Conservation (phyloP, 2,797 vertebrate genomes). For the Hemitrygon akajei region DNA sequence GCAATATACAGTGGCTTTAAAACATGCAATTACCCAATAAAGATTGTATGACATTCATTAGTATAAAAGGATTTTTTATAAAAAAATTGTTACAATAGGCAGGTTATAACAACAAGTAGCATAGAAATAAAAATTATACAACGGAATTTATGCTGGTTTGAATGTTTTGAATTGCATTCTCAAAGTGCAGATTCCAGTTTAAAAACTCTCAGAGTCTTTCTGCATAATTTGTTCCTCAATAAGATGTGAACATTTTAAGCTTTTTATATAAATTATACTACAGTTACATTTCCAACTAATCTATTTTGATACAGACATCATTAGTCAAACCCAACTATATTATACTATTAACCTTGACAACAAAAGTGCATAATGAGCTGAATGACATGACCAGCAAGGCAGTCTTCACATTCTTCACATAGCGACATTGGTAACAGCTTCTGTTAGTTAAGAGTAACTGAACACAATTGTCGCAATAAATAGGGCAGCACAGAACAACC, state of each 20-base stretch:
- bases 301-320: slow-evolving; percentile 19
- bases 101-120: not conserved
- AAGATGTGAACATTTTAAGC: slow-evolving; percentile 3
- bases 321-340: slow-evolving; percentile 17
- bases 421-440: not conserved
- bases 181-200: slow-evolving; percentile 28
- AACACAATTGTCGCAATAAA: not conserved
- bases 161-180: slow-evolving; percentile 17
- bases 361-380: slow-evolving; percentile 28
- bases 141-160: not conserved
- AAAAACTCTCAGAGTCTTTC: slow-evolving; percentile 21
- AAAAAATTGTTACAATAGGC: not conserved
- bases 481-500: slow-evolving; percentile 4
- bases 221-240: slow-evolving; percentile 13
- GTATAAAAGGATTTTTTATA: not conserved
- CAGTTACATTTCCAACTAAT: slow-evolving; percentile 3
- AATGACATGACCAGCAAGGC: not conserved
- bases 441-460: not conserved
- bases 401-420: slow-evolving; percentile 14
- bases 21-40: slow-evolving; percentile 12
- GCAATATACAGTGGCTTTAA: not conserved
- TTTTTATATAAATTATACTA: slow-evolving; percentile 29
- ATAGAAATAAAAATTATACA: slow-evolving; percentile 17
- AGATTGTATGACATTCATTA: not conserved
- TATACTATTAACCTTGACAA: not conserved